phyloP scores from a whole-genome alignment of 2,797 vertebrate genomes.

The Thamnophis elegans region DNA sequence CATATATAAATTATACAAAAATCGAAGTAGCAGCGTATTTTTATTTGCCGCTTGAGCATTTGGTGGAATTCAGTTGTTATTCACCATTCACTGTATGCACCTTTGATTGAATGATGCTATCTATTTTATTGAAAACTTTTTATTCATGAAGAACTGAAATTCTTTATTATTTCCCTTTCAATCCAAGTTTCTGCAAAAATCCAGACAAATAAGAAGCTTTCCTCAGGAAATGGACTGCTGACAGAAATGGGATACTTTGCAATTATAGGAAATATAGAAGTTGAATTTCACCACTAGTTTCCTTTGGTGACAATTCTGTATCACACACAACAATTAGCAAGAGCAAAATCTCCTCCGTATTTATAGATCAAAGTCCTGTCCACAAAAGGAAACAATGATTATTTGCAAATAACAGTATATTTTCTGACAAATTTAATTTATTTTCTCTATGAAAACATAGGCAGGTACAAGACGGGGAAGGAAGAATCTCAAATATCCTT shows the following conservation, averaged over 20 bases:
- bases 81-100: background rate
- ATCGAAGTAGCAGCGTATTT: background rate
- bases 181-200: constrained; percentile 23
- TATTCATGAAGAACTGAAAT: background rate
- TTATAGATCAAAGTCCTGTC: background rate
- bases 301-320: constrained; percentile 33
- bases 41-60: background rate
- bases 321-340: background rate
- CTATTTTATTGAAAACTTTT: background rate
- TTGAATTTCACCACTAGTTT: constrained; percentile 36
- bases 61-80: background rate
- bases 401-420: constrained; percentile 40
- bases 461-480: background rate
- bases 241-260: constrained; percentile 31
- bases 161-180: background rate
- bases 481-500: background rate
- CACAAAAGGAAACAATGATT: constrained; percentile 25
- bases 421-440: constrained; percentile 22
- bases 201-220: constrained; percentile 15
- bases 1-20: background rate
- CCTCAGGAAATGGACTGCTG: constrained; percentile 29
- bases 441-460: background rate
- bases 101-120: background rate
- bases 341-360: background rate
- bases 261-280: constrained; percentile 40